Percentiles rank a stretch among this genome's conserved stretches.
phyloP scores from a whole-genome alignment of 2,888 invertebrate genomes.

The Pinctada fucata region DNA sequence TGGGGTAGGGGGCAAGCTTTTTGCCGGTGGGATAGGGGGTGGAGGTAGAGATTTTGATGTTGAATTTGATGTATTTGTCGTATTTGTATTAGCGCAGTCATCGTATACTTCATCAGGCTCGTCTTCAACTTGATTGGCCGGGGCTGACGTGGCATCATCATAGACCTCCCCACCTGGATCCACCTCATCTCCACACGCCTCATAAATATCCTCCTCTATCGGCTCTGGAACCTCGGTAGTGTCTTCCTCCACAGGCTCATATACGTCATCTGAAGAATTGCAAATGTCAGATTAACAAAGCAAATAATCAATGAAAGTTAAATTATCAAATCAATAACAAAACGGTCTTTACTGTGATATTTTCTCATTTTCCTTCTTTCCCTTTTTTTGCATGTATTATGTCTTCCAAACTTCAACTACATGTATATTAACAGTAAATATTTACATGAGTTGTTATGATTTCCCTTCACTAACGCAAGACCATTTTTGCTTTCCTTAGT shows the following conservation, averaged over 20 bases:
- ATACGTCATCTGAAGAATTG: conserved; percentile 22
- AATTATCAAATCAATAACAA: background rate
- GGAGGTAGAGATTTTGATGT: conserved; percentile 10
- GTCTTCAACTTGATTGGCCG: background rate
- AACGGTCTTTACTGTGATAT: no score
- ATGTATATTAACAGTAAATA: no score
- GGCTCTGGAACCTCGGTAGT: background rate
- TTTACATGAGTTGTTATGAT: no score
- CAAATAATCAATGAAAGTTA: conserved; percentile 1
- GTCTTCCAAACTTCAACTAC: no score
- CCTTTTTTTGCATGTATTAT: no score
- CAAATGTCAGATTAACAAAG: background rate
- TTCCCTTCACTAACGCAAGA: no score
- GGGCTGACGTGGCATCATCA: conserved; percentile 46
- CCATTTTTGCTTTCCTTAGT: no score
- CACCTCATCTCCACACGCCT: conserved; percentile 42
- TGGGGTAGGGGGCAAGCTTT: conserved; percentile 15
- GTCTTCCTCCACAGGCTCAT: conserved; percentile 35
- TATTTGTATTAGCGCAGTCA: conserved; percentile 25
- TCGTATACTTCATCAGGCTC: conserved; percentile 26
- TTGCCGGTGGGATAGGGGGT: conserved; percentile 20
- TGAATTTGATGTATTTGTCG: background rate
- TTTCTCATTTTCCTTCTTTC: no score
- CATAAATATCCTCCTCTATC: conserved; percentile 53
- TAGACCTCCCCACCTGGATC: conserved; percentile 51